phyloP scores from a whole-genome alignment of 2,113 vertebrate genomes.

The Callospermophilus lateralis region DNA sequence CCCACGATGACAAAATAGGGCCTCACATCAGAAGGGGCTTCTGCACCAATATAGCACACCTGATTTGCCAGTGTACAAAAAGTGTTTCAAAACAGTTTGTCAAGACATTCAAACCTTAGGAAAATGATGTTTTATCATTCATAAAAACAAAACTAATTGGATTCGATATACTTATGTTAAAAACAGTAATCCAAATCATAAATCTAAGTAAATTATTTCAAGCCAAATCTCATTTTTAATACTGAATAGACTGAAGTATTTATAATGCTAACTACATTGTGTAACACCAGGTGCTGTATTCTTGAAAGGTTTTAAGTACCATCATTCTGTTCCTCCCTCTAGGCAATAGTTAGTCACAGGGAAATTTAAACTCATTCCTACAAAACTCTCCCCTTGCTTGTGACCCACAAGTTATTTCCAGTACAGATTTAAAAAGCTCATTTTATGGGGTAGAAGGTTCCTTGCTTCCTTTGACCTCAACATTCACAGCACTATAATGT shows the following conservation, averaged over 20 bases:
- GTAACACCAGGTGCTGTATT: slow-evolving; percentile 7
- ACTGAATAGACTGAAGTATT: not conserved
- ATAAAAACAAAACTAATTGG: slow-evolving; percentile 49
- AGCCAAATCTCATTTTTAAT: slow-evolving; percentile 64
- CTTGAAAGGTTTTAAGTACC: slow-evolving; percentile 29
- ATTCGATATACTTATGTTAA: slow-evolving; percentile 43
- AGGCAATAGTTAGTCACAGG: slow-evolving; percentile 45
- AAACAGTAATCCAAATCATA: slow-evolving; percentile 53
- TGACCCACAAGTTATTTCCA: slow-evolving; percentile 7
- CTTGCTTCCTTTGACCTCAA: slow-evolving; percentile 65
- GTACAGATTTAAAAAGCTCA: slow-evolving; percentile 38
- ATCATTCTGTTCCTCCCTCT: not conserved
- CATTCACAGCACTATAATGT: slow-evolving; percentile 40
- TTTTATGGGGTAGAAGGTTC: slow-evolving; percentile 37
- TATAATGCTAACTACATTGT: slow-evolving; percentile 29
- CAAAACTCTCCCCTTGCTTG: slow-evolving; percentile 3
- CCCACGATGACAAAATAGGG: not conserved
- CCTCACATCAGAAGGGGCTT: not conserved
- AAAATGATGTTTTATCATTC: not conserved
- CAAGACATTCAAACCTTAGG: not conserved
- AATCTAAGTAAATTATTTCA: slow-evolving; percentile 49
- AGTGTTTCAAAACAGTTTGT: not conserved
- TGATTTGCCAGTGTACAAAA: not conserved
- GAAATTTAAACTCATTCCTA: slow-evolving; percentile 57
- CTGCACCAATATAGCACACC: not conserved